Percentiles rank a stretch among this genome's conserved stretches.
Evolutionary conservation across 2,888 invertebrate genomes (phyloP).

Genomic region (Mythimna impura): DNA sequence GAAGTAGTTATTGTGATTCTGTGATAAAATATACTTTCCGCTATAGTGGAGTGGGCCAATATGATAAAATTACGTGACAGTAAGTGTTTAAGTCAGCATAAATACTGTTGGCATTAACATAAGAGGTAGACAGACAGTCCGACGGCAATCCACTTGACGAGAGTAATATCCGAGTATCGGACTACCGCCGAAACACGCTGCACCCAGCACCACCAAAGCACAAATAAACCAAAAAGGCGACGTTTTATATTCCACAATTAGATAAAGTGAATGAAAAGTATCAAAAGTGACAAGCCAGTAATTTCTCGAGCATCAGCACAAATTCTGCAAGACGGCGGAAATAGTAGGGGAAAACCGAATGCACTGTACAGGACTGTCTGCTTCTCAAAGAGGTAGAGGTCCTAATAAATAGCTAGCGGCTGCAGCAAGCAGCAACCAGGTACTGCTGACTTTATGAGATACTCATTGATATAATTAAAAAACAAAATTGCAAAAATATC

Average conservation of each 20-base stretch:
- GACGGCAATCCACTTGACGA: neutral
- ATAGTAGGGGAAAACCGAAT: neutral
- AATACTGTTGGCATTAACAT: neutral
- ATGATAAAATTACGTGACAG: neutral
- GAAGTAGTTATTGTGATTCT: constrained; percentile 13
- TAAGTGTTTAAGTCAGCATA: neutral
- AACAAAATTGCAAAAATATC: no score
- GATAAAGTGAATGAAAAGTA: neutral
- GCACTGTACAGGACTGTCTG: neutral
- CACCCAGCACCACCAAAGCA: neutral
- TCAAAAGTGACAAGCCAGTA: neutral
- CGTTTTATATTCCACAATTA: neutral
- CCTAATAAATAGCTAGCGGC: no score
- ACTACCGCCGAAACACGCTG: neutral
- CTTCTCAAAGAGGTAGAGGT: neutral
- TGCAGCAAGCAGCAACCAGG: no score
- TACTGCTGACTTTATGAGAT: no score
- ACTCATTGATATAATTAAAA: no score
- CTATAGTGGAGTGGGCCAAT: neutral
- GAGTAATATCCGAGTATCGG: neutral
- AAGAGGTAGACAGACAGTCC: neutral
- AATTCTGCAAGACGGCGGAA: no score
- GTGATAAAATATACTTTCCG: constrained; percentile 11
- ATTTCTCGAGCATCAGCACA: neutral
- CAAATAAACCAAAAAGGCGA: neutral